These are phyloP conservation scores for Calosoma granatense DNA, from an alignment of 1,140 invertebrate species.

Conservation along the genomic window DNA sequence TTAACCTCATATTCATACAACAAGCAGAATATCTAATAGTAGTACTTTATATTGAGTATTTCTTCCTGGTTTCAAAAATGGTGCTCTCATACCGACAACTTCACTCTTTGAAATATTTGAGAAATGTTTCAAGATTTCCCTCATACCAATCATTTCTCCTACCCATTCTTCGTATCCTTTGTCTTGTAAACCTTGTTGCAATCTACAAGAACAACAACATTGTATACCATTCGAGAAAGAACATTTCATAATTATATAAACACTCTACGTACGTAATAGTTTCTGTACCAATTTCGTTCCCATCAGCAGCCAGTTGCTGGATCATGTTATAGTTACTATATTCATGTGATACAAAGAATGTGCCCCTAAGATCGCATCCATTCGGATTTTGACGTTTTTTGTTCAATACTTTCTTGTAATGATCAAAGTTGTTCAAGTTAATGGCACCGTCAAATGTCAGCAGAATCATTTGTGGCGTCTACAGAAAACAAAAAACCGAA, in stretches of 20 bases:
- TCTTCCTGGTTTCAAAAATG: constrained; percentile 80
- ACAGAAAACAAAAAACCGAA: constrained; percentile 29
- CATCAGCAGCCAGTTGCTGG: constrained; percentile 74
- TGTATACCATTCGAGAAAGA: background rate
- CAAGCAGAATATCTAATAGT: background rate
- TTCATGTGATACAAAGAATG: constrained; percentile 91
- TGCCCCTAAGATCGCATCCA: constrained; percentile 80
- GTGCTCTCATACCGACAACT: constrained; percentile 79
- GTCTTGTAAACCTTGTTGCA: constrained; percentile 73
- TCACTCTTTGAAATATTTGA: constrained; percentile 72
- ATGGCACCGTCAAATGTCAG: constrained; percentile 89
- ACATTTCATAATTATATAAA: background rate
- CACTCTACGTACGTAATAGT: constrained; percentile 63
- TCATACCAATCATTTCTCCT: constrained; percentile 88
- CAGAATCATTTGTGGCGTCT: constrained; percentile 90
- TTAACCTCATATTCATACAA: constrained; percentile 8
- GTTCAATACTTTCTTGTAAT: constrained; percentile 77
- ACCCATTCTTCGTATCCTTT: constrained; percentile 86
- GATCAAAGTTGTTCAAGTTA: constrained; percentile 84
- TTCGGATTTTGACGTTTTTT: constrained; percentile 76
- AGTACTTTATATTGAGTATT: constrained; percentile 83
- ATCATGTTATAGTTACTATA: constrained; percentile 93
- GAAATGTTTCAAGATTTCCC: constrained; percentile 74
- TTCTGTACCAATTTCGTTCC: constrained; percentile 86
- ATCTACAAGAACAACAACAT: constrained; percentile 19